Evolutionary conservation across 2,888 invertebrate genomes (phyloP).

Genomic region (Bibio marci): DNA sequence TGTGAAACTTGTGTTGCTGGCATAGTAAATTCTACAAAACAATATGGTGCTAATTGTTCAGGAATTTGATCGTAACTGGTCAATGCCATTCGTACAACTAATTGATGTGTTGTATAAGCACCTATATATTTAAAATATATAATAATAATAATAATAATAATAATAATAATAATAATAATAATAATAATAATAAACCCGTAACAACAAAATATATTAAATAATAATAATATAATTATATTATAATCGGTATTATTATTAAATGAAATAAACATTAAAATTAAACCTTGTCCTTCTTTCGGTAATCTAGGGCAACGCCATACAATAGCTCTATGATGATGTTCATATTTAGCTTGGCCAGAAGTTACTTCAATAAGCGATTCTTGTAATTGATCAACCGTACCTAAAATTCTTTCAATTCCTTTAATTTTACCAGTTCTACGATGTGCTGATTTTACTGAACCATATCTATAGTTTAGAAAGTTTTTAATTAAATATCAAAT

Average conservation of each 20-base stretch:
- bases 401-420: constrained; percentile 80
- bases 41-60: constrained; percentile 73
- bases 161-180: no score
- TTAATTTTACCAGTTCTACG: constrained; percentile 78
- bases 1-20: constrained; percentile 91
- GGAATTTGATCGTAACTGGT: constrained; percentile 97
- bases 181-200: neutral
- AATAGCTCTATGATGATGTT: constrained; percentile 91
- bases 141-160: neutral
- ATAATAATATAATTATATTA: neutral
- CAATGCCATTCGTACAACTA: constrained; percentile 85
- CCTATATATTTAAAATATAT: constrained; percentile 41
- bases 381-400: constrained; percentile 78
- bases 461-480: constrained; percentile 54
- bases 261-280: constrained; percentile 1
- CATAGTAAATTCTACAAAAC: constrained; percentile 95
- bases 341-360: constrained; percentile 94
- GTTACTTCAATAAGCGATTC: constrained; percentile 90
- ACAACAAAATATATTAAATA: neutral
- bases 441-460: constrained; percentile 90
- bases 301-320: constrained; percentile 97
- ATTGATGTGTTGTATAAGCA: constrained; percentile 93
- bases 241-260: neutral
- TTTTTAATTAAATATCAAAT: neutral
- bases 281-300: constrained; percentile 97